Evolutionary conservation across 2,888 invertebrate species (phyloP), one percentile per base, ranked within the genome.

Genomic region (Dynastes maya): DNA sequence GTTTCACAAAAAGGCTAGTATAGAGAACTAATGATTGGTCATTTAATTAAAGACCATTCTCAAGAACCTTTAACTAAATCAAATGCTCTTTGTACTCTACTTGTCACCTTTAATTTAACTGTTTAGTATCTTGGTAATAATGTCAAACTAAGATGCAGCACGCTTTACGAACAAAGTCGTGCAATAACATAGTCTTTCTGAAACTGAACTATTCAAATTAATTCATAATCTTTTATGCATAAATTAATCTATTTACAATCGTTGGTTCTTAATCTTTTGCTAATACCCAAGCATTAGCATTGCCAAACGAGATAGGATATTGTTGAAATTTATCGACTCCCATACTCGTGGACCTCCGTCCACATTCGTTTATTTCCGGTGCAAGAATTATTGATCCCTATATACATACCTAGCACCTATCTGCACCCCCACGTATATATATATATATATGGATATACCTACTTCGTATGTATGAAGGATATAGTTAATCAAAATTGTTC

Each of bases 291-390:
- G 53, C 16, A 53, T 53, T 53, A 22, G 16, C 68, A 13, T 68
- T 29, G 68, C 49, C 49, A 2, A 58, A 45, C 40, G 61, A 58
- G 72, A 81, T 80, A 80, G 81, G 83, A 84, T 84, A 84, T 83
- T 85, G 84, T 84, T 84, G 84, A 72, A 85, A 84, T 83, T 83
- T 86, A 86, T 87, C 85, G 87, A 86, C 84, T 85, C 84, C 84
- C 64, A 78, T 55, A 79, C 81, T 84, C 84, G 84, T 78, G 81
- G 49, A 70, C 68, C 77, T 77, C 81, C 84, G 84, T 76, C 78
- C 27, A 32, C 65, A 51, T 77, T 83, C 84, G 84, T 79, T 79
- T 77, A 80, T 77, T 80, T 85, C 83, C 84, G 83, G 67, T 71
- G 63, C 76, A 77, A 81, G 82, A 83, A 84, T 83, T 85, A 86